phyloP scores from a whole-genome alignment of 2,888 invertebrate genomes.

The Cinara cedri region DNA sequence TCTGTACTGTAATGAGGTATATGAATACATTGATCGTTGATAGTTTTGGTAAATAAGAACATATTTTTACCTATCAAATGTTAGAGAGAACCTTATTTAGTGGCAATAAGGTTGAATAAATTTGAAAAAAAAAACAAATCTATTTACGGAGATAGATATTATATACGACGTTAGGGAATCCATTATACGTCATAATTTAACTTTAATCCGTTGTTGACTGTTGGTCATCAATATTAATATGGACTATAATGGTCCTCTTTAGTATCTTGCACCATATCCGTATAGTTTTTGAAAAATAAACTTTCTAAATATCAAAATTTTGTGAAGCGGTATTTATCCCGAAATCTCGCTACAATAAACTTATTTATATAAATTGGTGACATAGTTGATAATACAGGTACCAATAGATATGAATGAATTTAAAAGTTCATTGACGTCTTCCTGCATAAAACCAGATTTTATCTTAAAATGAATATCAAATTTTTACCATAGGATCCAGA shows the following conservation, averaged over 20 bases:
- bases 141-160: no score
- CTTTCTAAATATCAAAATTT: neutral
- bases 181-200: neutral
- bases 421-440: conserved; percentile 33
- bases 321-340: neutral
- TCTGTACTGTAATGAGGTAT: no score
- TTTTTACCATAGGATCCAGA: conserved; percentile 18
- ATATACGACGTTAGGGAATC: no score
- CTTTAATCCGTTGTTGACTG: neutral
- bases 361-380: neutral
- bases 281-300: neutral
- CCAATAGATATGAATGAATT: conserved; percentile 6
- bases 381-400: neutral
- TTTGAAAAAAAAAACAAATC: no score
- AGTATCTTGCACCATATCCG: neutral
- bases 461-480: conserved; percentile 46
- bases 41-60: no score
- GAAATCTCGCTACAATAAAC: neutral
- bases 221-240: neutral
- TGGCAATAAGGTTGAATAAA: no score
- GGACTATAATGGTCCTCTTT: neutral
- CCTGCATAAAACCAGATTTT: conserved; percentile 17
- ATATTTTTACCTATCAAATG: no score
- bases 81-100: no score
- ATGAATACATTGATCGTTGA: no score